Percentiles rank a stretch among this genome's conserved stretches.
phyloP scores from a whole-genome alignment of 2,797 vertebrate genomes.

The Etheostoma perlongum region DNA sequence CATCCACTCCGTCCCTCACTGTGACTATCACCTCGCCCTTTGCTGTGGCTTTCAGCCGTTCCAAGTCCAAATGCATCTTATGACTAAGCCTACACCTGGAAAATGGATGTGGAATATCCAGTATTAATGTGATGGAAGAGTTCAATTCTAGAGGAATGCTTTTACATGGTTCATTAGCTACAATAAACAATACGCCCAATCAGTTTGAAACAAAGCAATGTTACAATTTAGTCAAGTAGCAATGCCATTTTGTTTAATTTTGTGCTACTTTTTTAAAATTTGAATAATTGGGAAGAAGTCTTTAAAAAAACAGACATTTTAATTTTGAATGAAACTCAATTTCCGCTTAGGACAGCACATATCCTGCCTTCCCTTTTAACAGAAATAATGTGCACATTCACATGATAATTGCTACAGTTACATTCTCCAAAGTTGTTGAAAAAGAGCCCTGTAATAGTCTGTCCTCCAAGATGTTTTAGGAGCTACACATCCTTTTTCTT shows the following conservation, averaged over 20 bases:
- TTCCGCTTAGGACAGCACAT: background rate
- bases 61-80: conserved; percentile 41
- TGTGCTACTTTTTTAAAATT: background rate
- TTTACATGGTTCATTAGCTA: background rate
- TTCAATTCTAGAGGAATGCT: background rate
- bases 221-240: background rate
- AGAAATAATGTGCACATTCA: conserved; percentile 6
- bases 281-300: background rate
- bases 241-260: background rate
- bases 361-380: background rate
- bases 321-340: background rate
- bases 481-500: conserved; percentile 38
- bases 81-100: background rate
- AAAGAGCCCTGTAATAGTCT: conserved; percentile 16
- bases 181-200: background rate
- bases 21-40: conserved; percentile 45
- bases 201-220: background rate
- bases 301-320: background rate
- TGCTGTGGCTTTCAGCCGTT: background rate
- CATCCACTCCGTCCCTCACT: conserved; percentile 64
- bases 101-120: conserved; percentile 17
- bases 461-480: conserved; percentile 5
- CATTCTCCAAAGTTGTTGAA: background rate
- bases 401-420: conserved; percentile 13
- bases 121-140: background rate